Conservation (phyloP, 2,888 invertebrate genomes). For the Heliconius ismenius region DNA sequence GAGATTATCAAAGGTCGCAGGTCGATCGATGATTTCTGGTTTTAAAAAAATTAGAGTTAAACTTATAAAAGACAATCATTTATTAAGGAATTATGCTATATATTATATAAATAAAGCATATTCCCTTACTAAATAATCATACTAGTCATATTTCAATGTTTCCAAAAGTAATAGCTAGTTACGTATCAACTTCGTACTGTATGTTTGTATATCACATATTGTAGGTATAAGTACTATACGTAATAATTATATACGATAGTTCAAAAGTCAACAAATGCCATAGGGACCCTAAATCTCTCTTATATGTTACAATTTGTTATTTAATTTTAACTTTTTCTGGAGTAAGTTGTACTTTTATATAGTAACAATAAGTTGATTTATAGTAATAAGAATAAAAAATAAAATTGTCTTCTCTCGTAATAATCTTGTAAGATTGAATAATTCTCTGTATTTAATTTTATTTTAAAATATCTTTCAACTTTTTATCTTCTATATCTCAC, state of each 20-base stretch:
- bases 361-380: neutral
- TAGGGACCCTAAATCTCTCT: neutral
- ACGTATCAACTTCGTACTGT: neutral
- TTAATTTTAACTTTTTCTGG: slow-evolving; percentile 11
- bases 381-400: neutral
- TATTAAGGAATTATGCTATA: neutral
- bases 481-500: neutral
- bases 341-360: neutral
- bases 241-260: slow-evolving; percentile 6
- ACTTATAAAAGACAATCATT: neutral
- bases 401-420: neutral
- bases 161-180: slow-evolving; percentile 9
- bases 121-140: slow-evolving; percentile 1
- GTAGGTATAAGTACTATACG: neutral
- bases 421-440: neutral
- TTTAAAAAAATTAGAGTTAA: neutral
- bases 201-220: slow-evolving; percentile 12
- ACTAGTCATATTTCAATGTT: slow-evolving; percentile 21
- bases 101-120: neutral
- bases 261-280: slow-evolving; percentile 2
- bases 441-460: neutral
- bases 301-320: slow-evolving; percentile 9
- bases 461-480: neutral
- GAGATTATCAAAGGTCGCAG: neutral
- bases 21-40: neutral